Evolutionary conservation across 2,113 vertebrate species (phyloP), one percentile per base, ranked within the genome.

Genomic region (Eolophus roseicapilla): DNA sequence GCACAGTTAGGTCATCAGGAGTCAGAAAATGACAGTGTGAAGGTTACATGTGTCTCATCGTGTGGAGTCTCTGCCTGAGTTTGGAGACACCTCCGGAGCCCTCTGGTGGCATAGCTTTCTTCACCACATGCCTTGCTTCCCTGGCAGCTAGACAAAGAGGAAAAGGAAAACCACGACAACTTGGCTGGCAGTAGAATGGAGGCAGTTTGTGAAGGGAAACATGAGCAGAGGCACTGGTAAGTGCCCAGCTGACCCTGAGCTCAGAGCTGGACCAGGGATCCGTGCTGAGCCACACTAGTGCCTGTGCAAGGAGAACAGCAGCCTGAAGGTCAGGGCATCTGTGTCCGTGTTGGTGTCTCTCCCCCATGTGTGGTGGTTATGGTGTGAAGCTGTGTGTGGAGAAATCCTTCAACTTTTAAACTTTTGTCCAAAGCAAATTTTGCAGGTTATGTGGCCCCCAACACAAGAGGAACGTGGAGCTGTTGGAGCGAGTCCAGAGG

Each of bases 291-390:
- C 27, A 70, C 27, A 13, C 16, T 59, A n/a, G 20, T 59, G 28
- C 14, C 5, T 29, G 14, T 6, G 3, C 60, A 24, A 67, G 67
- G 68, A 43, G 15, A 86, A 16, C 7, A 2, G 33, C 25, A 63
- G 28, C n/a, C 41, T 23, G 21, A 11, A 71, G 8, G 13, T 7
- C 4, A 46, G 8, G 3, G 2, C 1, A 2, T 31, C 9, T 25
- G 19, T 1, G 1, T 43, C 39, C 0, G 0, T 6, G 9, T 7
- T 27, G 28, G 9, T 41, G 11, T 43, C 24, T 50, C 6, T 65
- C 11, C 10, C 10, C 3, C 10, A 0, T 27, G 10, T 27, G 19
- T 55, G 29, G 17, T 46, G 11, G 4, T 52, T 44, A 33, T 8
- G 11, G 11, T 12, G 3, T 7, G 17, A 95, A 86, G 21, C 20